Percentiles rank a stretch among this genome's conserved stretches.
Evolutionary conservation across 2,797 vertebrate species (phyloP).

Genomic region (Coregonus ussuriensis): DNA sequence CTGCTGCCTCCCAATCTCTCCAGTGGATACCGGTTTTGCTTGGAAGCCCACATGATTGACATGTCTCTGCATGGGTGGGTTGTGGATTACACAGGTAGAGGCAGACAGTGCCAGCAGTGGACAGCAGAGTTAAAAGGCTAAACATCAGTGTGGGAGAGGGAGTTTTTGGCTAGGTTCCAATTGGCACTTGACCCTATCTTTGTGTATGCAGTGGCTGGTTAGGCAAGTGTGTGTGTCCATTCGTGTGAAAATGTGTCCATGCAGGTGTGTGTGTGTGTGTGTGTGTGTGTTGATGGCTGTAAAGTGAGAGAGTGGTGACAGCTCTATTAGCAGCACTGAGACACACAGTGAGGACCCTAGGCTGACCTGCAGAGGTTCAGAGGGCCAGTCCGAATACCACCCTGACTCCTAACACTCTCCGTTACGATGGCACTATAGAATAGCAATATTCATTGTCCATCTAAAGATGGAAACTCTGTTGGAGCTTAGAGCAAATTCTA

Average conservation of each 20-base stretch:
- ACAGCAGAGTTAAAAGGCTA: neutral
- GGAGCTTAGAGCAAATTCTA: neutral
- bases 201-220: neutral
- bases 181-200: neutral
- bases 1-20: neutral
- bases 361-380: neutral
- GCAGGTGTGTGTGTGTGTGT: neutral
- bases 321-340: neutral
- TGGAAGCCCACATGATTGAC: neutral
- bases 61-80: neutral
- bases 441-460: neutral
- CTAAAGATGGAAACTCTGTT: neutral
- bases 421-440: neutral
- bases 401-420: neutral
- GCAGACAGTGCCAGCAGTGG: neutral
- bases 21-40: neutral
- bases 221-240: neutral
- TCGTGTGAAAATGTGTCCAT: no score
- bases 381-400: neutral
- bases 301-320: neutral
- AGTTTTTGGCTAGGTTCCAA: neutral
- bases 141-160: neutral
- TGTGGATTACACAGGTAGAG: neutral
- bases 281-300: neutral
- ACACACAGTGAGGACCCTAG: neutral